Conservation (phyloP, 1,140 invertebrate genomes). For the Pseudomyrmex concolor region DNA sequence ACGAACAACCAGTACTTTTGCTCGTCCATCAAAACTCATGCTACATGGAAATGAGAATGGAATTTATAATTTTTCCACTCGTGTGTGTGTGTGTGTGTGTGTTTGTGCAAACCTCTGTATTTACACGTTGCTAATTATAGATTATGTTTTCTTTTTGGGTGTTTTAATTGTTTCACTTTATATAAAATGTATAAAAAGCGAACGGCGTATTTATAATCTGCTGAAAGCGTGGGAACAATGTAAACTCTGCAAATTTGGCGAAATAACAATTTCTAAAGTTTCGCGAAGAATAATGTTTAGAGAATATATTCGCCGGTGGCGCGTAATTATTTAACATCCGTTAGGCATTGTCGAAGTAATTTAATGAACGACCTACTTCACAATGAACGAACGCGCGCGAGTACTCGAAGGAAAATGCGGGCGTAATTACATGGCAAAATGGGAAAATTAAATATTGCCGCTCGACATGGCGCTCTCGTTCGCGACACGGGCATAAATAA, state of each 20-base stretch:
- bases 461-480: slow-evolving; percentile 33
- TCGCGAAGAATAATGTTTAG: slow-evolving; percentile 24
- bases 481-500: slow-evolving; percentile 44
- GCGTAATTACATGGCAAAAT: slow-evolving; percentile 50
- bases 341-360: slow-evolving; percentile 54
- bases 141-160: too few relatives aligned
- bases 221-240: not conserved
- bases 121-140: not conserved
- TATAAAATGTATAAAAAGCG: not conserved
- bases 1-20: slow-evolving; percentile 15
- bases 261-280: slow-evolving; percentile 31
- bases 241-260: not conserved
- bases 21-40: slow-evolving; percentile 40
- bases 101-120: too few relatives aligned
- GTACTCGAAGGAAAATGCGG: slow-evolving; percentile 43
- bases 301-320: not conserved
- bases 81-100: not conserved
- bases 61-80: slow-evolving; percentile 24
- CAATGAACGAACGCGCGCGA: not conserved
- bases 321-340: slow-evolving; percentile 41
- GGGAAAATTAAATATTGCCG: slow-evolving; percentile 57
- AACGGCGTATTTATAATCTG: not conserved
- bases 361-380: slow-evolving; percentile 42
- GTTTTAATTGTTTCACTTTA: not conserved
- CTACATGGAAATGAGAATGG: not conserved